Base-by-base conservation (phyloP, 2,797 vertebrate species). In the Sciurus vulgaris region DNA sequence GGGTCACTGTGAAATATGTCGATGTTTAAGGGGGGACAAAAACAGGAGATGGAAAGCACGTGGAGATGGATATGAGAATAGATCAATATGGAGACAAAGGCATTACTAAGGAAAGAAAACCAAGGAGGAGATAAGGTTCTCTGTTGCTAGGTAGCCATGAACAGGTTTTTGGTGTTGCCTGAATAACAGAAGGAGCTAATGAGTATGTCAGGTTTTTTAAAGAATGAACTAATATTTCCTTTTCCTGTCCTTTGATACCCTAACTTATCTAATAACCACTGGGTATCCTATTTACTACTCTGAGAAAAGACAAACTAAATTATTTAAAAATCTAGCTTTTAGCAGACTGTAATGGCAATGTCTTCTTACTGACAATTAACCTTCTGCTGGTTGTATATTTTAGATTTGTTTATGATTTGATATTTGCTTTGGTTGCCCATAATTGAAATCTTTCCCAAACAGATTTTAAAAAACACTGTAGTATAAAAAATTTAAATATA, bases 301-400 rank as follows among this genome's bases (percentile, higher is more conserved):
- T 74, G 83, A 94, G n/a, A 92, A 67, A 78, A 81, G 54, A 86
- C 56, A 96, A 91, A 59, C 69, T 83, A 74, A 88, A 56, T 91
- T 30, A 85, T 54, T 59, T 86, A 73, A 84, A 94, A 77, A 79
- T 81, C 26, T 56, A 89, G 61, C 44, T 17, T 56, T 49, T 76
- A 65, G 56, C 35, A 81, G 81, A 67, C 49, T 69, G 24, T 56
- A 11, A 67, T 82, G 56, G 38, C 83, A 94, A 5, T 18, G 5
- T 81, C 72, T 83, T 73, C 83, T 95, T 41, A 77, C 84, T 94
- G 83, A 33, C 61, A 63, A 26, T 70, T 67, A 92, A 73, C 41
- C 26, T 22, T 72, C 78, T 49, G 22, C 69, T 65, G 47, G 18
- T 63, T 79, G 63, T 20, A 91, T 14, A 49, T 82, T 96, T 95